Conservation (phyloP, 1,140 invertebrate species). For the Meloidogyne floridensis region DNA sequence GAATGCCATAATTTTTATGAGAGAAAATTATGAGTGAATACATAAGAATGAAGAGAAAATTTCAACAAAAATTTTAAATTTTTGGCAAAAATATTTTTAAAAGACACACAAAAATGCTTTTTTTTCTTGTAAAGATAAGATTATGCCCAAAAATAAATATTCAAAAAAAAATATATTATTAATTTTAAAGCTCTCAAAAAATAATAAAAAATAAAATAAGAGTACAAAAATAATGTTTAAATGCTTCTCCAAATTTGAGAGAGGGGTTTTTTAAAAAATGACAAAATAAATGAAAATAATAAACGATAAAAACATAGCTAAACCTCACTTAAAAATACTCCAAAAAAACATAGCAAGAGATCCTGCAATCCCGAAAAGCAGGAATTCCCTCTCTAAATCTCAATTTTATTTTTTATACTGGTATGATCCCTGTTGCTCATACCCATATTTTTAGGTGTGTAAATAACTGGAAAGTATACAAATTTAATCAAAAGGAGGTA, state of each 20-base stretch:
- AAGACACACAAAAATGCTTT: neutral
- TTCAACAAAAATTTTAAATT: neutral
- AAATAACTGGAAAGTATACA: too few species aligned
- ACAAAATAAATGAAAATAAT: neutral
- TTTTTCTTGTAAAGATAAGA: neutral
- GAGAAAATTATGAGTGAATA: neutral
- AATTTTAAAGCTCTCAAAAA: neutral
- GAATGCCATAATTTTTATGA: neutral
- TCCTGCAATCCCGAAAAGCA: too few species aligned
- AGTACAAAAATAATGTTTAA: neutral
- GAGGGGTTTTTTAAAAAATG: neutral
- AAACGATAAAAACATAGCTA: too few species aligned
- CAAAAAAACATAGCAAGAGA: too few species aligned
- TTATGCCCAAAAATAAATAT: slow-evolving; percentile 1
- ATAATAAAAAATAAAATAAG: neutral
- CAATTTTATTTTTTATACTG: too few species aligned
- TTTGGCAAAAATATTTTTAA: neutral
- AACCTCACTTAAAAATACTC: too few species aligned
- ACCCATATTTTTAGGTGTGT: too few species aligned
- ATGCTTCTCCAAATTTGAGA: neutral
- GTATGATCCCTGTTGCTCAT: too few species aligned
- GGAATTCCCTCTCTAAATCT: too few species aligned
- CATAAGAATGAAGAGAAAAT: neutral
- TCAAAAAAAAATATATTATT: neutral
- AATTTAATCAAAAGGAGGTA: too few species aligned